These are phyloP conservation scores for Sebastes schlegelii DNA, from an alignment of 2,113 vertebrate species.

Conservation along the genomic window DNA sequence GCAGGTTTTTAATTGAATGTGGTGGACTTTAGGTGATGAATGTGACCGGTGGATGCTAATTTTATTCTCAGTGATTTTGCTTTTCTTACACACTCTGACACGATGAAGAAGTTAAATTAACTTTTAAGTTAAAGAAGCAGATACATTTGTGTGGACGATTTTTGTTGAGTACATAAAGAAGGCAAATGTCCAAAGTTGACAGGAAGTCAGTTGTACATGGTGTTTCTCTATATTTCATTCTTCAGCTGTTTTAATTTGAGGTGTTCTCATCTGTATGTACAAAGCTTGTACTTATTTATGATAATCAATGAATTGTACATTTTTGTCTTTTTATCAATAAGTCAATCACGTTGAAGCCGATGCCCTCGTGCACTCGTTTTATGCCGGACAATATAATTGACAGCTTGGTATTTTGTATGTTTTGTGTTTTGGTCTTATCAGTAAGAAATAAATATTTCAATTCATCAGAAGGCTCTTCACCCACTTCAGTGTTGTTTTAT, in stretches of 20 bases:
- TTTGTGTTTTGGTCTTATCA: slow-evolving; percentile 63
- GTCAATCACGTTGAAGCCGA: slow-evolving; percentile 44
- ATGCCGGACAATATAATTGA: slow-evolving; percentile 45
- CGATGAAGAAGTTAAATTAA: neutral
- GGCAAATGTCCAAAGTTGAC: slow-evolving; percentile 18
- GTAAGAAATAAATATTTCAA: slow-evolving; percentile 68
- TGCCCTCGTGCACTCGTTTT: slow-evolving; percentile 42
- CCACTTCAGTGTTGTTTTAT: slow-evolving; percentile 7
- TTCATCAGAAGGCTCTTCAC: slow-evolving; percentile 5
- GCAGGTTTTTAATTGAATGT: slow-evolving; percentile 27
- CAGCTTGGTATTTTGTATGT: slow-evolving; percentile 75
- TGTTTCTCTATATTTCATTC: slow-evolving; percentile 23
- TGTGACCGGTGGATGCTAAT: slow-evolving; percentile 32
- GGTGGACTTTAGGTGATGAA: slow-evolving; percentile 43
- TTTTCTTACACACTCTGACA: neutral
- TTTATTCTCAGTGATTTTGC: slow-evolving; percentile 25
- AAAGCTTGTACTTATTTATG: slow-evolving; percentile 72
- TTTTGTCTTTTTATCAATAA: slow-evolving; percentile 62
- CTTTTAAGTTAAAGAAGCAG: neutral
- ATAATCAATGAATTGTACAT: slow-evolving; percentile 43
- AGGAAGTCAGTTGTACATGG: slow-evolving; percentile 10
- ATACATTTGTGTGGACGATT: neutral
- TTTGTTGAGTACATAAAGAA: slow-evolving; percentile 7
- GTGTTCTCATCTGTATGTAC: slow-evolving; percentile 46
- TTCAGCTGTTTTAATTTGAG: slow-evolving; percentile 39